Conservation (phyloP, 2,797 vertebrate species). For the Antennarius maculatus region DNA sequence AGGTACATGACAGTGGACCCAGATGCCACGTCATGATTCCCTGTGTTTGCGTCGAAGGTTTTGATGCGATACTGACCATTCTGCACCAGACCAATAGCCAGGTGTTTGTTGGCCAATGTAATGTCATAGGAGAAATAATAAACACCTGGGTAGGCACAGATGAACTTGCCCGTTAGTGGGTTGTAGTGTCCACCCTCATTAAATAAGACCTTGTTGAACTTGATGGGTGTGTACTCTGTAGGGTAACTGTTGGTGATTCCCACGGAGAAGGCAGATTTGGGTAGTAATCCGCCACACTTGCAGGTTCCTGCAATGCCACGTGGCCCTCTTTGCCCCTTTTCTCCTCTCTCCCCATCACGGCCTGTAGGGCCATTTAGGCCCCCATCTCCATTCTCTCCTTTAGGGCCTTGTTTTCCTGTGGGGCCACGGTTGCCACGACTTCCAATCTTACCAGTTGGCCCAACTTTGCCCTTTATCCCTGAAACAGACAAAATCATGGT, state of each 20-base stretch:
- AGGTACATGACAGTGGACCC: slow-evolving; percentile 93
- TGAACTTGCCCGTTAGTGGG: slow-evolving; percentile 92
- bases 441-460: slow-evolving; percentile 88
- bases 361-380: slow-evolving; percentile 85
- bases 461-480: slow-evolving; percentile 92
- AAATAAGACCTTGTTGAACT: slow-evolving; percentile 96
- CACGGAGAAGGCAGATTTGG: slow-evolving; percentile 95
- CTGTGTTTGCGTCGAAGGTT: slow-evolving; percentile 97
- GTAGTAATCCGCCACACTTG: slow-evolving; percentile 90
- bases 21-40: slow-evolving; percentile 96
- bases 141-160: slow-evolving; percentile 93
- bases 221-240: slow-evolving; percentile 88
- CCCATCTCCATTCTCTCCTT: slow-evolving; percentile 82
- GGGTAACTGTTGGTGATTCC: slow-evolving; percentile 98
- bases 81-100: slow-evolving; percentile 93
- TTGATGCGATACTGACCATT: slow-evolving; percentile 94
- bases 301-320: slow-evolving; percentile 87
- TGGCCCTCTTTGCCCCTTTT: slow-evolving; percentile 87
- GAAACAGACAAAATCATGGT: slow-evolving; percentile 67
- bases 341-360: slow-evolving; percentile 85
- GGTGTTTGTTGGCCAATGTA: slow-evolving; percentile 95
- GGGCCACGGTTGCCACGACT: slow-evolving; percentile 90
- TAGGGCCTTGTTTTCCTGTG: slow-evolving; percentile 90
- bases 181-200: slow-evolving; percentile 95
- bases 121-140: slow-evolving; percentile 99